Base-by-base conservation (phyloP, 1,140 invertebrate species). In the Daktulosphaira vitifoliae region DNA sequence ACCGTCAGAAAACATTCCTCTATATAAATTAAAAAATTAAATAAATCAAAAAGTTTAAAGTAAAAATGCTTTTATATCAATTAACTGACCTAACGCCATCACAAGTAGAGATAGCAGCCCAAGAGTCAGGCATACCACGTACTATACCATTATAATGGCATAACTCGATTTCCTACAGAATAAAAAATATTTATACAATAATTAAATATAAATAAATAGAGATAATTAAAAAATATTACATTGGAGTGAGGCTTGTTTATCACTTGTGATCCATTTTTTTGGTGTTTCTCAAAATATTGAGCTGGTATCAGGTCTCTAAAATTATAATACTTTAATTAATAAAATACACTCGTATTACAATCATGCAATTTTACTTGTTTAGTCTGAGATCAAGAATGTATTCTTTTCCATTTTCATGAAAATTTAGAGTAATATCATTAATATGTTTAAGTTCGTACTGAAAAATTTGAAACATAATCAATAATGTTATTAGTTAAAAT, bases 21-120 rank as follows among this genome's bases (percentile, higher is more conserved):
- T 82, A 71, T 23, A 23, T 2, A 20, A 64, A 48, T 13, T 25
- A 68, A 42, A 59, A 16, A 20, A 37, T 13, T 65, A 42, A 7
- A n/a, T 16, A 0, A 4, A 7, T 23, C 20, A 8, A 48, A 29
- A 29, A 22, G 8, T n/a, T n/a, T 5, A 22, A 52, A 15, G 50
- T 9, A 16, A 15, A 52, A 52, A 23, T 13, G 9, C 15, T 48
- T 20, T 25, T 1, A 38, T 38, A 6, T 33, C 29, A 33, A 33
- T 6, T 5, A 3, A 7, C 49, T 71, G 71, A 80, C 79, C 78
- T 84, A 44, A 94, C 75, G 22, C 86, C 84, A 70, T 80, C 76
- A 72, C 92, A 95, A 8, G 90, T 93, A 48, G 91, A 94, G 15
- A 95, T 68, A 0, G 91, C 92, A 46, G 82, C 90, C 83, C 86